Percentiles rank a stretch among this genome's conserved stretches.
Conservation (phyloP, 2,888 invertebrate species). For the Troides oblongomaculatus region DNA sequence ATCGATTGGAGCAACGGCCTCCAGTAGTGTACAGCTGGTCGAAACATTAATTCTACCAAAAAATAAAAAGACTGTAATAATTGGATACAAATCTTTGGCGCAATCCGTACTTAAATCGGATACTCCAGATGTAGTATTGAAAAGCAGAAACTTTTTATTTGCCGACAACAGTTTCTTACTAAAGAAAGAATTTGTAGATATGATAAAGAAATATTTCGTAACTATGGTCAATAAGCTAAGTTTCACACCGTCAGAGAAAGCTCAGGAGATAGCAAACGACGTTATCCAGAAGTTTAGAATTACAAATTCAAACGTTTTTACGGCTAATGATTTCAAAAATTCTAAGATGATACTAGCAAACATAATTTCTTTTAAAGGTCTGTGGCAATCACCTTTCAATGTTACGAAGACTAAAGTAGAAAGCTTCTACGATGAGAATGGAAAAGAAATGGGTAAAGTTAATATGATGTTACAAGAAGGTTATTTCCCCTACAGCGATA, state of each 20-base stretch:
- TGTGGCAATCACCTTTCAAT: slow-evolving; percentile 84
- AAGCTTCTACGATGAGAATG: slow-evolving; percentile 80
- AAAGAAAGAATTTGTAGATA: slow-evolving; percentile 37
- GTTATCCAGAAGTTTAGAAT: slow-evolving; percentile 57
- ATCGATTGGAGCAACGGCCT: slow-evolving; percentile 57
- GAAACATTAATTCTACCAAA: slow-evolving; percentile 56
- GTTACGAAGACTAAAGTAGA: slow-evolving; percentile 70
- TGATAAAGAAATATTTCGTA: slow-evolving; percentile 53
- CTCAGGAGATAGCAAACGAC: slow-evolving; percentile 52
- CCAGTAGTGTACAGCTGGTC: slow-evolving; percentile 52
- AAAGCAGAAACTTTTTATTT: slow-evolving; percentile 61
- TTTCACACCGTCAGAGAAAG: slow-evolving; percentile 50
- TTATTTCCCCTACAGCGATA: slow-evolving; percentile 76
- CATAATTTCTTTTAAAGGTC: slow-evolving; percentile 85
- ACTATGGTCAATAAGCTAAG: slow-evolving; percentile 54
- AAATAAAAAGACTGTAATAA: slow-evolving; percentile 42
- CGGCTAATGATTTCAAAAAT: slow-evolving; percentile 71
- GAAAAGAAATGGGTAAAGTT: slow-evolving; percentile 71
- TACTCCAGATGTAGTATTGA: slow-evolving; percentile 50
- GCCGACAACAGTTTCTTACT: slow-evolving; percentile 54
- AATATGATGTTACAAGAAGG: slow-evolving; percentile 86
- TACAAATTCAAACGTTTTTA: slow-evolving; percentile 56
- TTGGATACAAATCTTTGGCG: slow-evolving; percentile 52
- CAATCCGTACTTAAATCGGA: slow-evolving; percentile 46
- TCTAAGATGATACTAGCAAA: slow-evolving; percentile 83